Evolutionary conservation across 2,797 vertebrate species (phyloP).

Genomic region (Clarias laeviceps): DNA sequence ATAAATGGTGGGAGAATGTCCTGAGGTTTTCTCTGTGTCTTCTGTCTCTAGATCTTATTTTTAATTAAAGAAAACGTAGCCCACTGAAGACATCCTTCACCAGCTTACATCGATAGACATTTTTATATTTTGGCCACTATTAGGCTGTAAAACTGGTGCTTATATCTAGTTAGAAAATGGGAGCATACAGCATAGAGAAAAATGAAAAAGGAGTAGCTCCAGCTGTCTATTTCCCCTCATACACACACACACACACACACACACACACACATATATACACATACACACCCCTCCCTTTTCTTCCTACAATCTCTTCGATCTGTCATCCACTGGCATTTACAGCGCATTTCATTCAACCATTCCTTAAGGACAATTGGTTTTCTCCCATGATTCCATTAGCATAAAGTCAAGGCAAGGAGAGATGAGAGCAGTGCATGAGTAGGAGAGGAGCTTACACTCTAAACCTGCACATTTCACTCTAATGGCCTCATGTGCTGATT

Average conservation of each 20-base stretch:
- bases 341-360: conserved; percentile 86
- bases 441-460: conserved; percentile 63
- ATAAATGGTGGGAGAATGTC: conserved; percentile 54
- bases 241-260: too few species aligned
- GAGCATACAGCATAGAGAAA: conserved; percentile 60
- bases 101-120: conserved; percentile 50
- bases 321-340: conserved; percentile 90
- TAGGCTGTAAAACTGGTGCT: conserved; percentile 48
- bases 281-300: conserved; percentile 49
- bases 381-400: conserved; percentile 86
- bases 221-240: conserved; percentile 67
- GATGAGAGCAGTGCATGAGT: conserved; percentile 83
- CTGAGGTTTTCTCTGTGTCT: conserved; percentile 37
- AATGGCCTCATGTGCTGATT: conserved; percentile 30
- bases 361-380: conserved; percentile 94
- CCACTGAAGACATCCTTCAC: conserved; percentile 51
- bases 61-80: conserved; percentile 56
- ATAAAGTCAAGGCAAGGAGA: conserved; percentile 80
- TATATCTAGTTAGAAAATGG: conserved; percentile 58
- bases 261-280: too few species aligned
- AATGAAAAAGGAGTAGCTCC: conserved; percentile 76
- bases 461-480: conserved; percentile 31
- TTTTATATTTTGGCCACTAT: conserved; percentile 47
- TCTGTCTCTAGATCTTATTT: conserved; percentile 52
- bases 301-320: conserved; percentile 66